Evolutionary conservation across 2,113 vertebrate genomes (phyloP), one percentile per base, ranked within the genome.

Genomic region (Promerops cafer): DNA sequence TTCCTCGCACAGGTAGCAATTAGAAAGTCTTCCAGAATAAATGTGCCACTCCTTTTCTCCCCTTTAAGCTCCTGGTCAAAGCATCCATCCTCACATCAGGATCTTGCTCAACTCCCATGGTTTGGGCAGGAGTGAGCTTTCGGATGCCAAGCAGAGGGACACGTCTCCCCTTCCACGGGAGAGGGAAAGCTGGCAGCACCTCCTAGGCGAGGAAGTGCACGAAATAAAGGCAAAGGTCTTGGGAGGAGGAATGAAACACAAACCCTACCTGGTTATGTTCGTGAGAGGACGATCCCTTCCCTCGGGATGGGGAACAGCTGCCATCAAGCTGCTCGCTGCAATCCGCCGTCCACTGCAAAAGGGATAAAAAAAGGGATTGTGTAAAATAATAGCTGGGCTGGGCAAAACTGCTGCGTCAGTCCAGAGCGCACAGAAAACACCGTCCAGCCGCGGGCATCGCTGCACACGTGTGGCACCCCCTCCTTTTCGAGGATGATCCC

Each of bases 301-400:
- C 99, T 96, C 97, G 98, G 40, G 99, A 98, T 42, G 99, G 99
- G 35, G 99, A 98, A 97, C 98, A 98, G 97, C 98, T 98, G 75
- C 98, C 97, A 86, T 99, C 99, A 56, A 98, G 98, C 91, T 98
- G 98, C 92, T 99, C 98, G 3, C 97, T 98, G 86, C 98, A 99
- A 96, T 99, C 98, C 10, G 99, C 98, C 4, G 99, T 99, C 99
- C 99, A 99, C 99, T 99, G 97, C n/a, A 96, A 66, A 84, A 77
- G 96, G 95, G 96, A 95, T 52, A 82, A 90, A 87, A 86, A 86
- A 66, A 61, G 10, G 45, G 83, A 95, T 83, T 65, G 75, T 91
- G 83, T 86, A 60, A 95, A 96, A 95, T 60, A 95, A 89, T 87
- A 93, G 52, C 64, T 2, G 3, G 40, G 68, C 88, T 57, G 50